Conservation (phyloP, 2,113 vertebrate species). For the Datnioides undecimradiatus region DNA sequence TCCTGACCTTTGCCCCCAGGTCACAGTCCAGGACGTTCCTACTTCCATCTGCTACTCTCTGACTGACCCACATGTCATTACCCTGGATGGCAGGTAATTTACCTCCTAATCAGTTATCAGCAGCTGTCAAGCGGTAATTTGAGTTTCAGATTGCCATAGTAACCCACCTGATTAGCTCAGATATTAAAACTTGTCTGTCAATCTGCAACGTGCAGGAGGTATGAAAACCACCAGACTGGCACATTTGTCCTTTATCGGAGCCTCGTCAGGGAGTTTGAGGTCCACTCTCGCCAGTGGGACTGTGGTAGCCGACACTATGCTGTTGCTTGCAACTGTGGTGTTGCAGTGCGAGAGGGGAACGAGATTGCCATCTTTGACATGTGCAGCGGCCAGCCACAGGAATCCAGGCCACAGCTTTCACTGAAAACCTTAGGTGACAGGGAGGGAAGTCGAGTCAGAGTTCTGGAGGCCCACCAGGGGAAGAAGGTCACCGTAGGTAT, state of each 20-base stretch:
- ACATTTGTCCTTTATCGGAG: slow-evolving; percentile 86
- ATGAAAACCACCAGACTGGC: slow-evolving; percentile 83
- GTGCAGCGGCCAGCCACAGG: slow-evolving; percentile 80
- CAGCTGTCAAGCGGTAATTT: not conserved
- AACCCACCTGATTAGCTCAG: not conserved
- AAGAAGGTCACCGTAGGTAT: slow-evolving; percentile 88
- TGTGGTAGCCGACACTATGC: slow-evolving; percentile 79
- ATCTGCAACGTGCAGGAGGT: slow-evolving; percentile 66
- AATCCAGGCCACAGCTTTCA: slow-evolving; percentile 77
- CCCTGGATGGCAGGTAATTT: slow-evolving; percentile 86
- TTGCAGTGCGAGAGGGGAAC: slow-evolving; percentile 77
- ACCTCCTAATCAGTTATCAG: not conserved
- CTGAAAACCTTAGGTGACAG: slow-evolving; percentile 63
- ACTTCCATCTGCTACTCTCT: slow-evolving; percentile 87
- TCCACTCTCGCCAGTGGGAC: slow-evolving; percentile 85
- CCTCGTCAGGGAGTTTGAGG: slow-evolving; percentile 75
- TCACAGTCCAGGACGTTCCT: slow-evolving; percentile 87
- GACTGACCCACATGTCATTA: slow-evolving; percentile 87
- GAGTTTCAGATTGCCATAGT: not conserved
- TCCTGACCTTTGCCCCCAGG: slow-evolving; percentile 74
- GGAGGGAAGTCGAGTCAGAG: slow-evolving; percentile 65
- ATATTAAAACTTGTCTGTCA: not conserved
- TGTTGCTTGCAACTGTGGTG: slow-evolving; percentile 81
- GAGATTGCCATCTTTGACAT: slow-evolving; percentile 83
- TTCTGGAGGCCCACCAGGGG: slow-evolving; percentile 85